Base-by-base conservation (phyloP, 2,888 invertebrate species). In the Pristionchus entomophagus region DNA sequence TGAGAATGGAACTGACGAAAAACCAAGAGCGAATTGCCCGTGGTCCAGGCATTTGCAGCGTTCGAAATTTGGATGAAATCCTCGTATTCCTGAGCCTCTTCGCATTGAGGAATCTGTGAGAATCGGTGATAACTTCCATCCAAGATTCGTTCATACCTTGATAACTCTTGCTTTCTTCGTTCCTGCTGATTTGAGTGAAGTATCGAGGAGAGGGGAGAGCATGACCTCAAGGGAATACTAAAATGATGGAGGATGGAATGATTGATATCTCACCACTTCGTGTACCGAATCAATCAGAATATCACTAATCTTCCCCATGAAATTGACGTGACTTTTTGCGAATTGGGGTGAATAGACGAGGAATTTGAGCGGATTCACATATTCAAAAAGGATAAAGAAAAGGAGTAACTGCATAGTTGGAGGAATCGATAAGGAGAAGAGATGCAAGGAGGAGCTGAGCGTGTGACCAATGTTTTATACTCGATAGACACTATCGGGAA, bases 301-400 rank as follows among this genome's bases (percentile, higher is more conserved):
- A 81, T 89, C 89, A 53, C 87, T 87, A 26, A 89, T 59, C 41
- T 77, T 84, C 19, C 87, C 88, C 87, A 89, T 87, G 32, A 87
- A 87, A 35, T 86, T 82, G 86, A 89, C 87, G 86, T 89, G 89
- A 87, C 89, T 89, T 78, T 85, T 88, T 2, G 86, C 88, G 86
- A 87, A 88, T 53, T 86, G 88, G 26, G 88, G 88, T 10, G 87
- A 83, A 38, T 77, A 77, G 3, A 87, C 85, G 22, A 89, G 86
- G 35, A 88, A 88, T 69, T 88, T 88, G 85, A 81, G 87, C 56
- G 45, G 45, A 10, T 19, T 45, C 14, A 45, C 45, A 14, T 6
- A 45, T 45, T 14, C 45, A 14, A 45, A 14, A 45, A 45, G 45
- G 45, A 45, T 45, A 10, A 45, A 10, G 14, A 10, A 14, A 14